Conservation (phyloP, 2,113 vertebrate species). For the Beaufortia kweichowensis region DNA sequence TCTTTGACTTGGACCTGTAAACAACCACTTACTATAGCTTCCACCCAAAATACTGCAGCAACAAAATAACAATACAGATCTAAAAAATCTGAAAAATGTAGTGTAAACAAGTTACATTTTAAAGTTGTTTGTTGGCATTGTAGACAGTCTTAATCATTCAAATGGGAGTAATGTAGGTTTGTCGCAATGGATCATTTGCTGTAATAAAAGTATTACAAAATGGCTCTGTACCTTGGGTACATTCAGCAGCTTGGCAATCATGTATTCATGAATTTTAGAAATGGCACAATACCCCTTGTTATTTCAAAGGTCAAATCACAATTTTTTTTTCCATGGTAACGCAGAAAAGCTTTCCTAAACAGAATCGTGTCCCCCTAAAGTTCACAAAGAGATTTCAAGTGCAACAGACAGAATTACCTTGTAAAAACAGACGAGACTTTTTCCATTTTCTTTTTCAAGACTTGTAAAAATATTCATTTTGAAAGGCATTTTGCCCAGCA, state of each 20-base stretch:
- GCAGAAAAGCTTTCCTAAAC: constrained; percentile 66
- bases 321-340: constrained; percentile 64
- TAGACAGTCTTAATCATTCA: background rate
- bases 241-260: constrained; percentile 6
- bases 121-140: no score
- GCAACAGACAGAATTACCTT: constrained; percentile 56
- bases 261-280: constrained; percentile 27
- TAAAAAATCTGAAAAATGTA: no score
- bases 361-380: constrained; percentile 53
- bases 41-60: no score
- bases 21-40: no score
- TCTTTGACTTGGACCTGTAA: no score
- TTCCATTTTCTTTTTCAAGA: constrained; percentile 55
- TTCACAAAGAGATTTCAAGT: constrained; percentile 54
- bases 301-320: constrained; percentile 58
- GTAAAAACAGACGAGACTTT: constrained; percentile 64
- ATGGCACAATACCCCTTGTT: constrained; percentile 46
- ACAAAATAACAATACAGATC: no score
- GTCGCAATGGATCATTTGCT: background rate
- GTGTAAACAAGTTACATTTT: background rate
- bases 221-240: background rate
- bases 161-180: background rate
- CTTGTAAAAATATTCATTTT: constrained; percentile 55
- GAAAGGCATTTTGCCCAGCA: background rate
- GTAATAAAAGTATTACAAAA: no score